These are phyloP conservation scores for Acridotheres tristis DNA, from an alignment of 2,797 vertebrate species.

Conservation along the genomic window DNA sequence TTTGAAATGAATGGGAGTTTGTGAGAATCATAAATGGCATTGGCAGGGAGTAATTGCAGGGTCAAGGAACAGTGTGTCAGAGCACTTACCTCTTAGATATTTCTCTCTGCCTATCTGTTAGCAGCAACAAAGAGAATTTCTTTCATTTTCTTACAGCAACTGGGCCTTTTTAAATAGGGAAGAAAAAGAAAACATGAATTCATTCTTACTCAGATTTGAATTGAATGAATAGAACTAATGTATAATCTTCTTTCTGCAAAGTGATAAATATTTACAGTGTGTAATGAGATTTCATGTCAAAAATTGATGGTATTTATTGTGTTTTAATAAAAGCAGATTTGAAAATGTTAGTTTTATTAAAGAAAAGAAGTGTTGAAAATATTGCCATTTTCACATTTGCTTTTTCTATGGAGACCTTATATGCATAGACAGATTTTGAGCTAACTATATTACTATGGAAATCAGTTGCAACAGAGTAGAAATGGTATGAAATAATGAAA, in stretches of 20 bases:
- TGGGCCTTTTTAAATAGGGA: conserved; percentile 66
- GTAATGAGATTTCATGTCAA: conserved; percentile 81
- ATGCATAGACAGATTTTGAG: conserved; percentile 78
- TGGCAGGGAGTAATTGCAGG: conserved; percentile 23
- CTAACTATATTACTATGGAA: conserved; percentile 84
- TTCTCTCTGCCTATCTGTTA: conserved; percentile 15
- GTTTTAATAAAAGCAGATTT: conserved; percentile 81
- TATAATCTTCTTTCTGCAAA: conserved; percentile 75
- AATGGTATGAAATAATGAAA: conserved; percentile 81
- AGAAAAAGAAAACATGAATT: conserved; percentile 75
- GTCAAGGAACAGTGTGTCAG: conserved; percentile 16
- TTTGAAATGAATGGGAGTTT: conserved; percentile 4
- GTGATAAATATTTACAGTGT: conserved; percentile 82
- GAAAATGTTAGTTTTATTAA: conserved; percentile 81
- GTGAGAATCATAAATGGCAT: background rate
- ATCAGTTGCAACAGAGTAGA: conserved; percentile 76
- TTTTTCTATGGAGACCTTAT: conserved; percentile 80
- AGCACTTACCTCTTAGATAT: conserved; percentile 31
- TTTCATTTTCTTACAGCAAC: conserved; percentile 41
- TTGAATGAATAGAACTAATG: conserved; percentile 74
- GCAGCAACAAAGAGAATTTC: conserved; percentile 12
- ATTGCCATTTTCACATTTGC: conserved; percentile 79
- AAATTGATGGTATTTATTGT: conserved; percentile 82
- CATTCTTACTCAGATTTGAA: conserved; percentile 73
- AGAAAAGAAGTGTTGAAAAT: conserved; percentile 78